Evolutionary conservation across 2,888 invertebrate genomes (phyloP), one percentile per base, ranked within the genome.

Genomic region (Trichopoda pennipes): DNA sequence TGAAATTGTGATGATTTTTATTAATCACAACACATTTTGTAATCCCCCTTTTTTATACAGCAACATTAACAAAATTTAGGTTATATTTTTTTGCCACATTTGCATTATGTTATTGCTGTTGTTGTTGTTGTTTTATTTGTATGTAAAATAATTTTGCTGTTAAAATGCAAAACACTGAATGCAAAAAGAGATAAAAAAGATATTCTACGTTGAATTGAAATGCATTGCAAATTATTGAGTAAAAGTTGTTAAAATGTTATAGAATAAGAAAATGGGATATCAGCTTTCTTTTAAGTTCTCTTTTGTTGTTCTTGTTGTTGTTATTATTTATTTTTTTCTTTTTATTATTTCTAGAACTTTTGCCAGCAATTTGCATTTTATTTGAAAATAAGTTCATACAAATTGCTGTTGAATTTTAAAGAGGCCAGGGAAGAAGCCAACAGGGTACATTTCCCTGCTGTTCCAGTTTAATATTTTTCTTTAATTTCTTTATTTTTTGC

Each of bases 201-300:
- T 77, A 28, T 76, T 69, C 12, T 55, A 77, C 70, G 38, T 53
- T 55, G 35, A 70, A n/a, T 69, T 21, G 58, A 64, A 74, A 32
- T 70, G 70, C 61, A 70, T 72, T 38, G 32, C 66, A 66, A 64
- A 60, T 78, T 72, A 77, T 55, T 66, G 44, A 19, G n/a, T 56
- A 63, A 17, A 58, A 60, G 16, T 58, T 63, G 14, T 38, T 38
- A 42, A 44, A 44, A 44, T 16, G 14, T 44, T 44, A 44, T 14
- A n/a, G 23, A 53, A 44, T 55, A 64, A 55, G 35, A 63, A 47
- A 51, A 23, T 47, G 14, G 28, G 23, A 12, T 56, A 49, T 70
- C 55, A 63, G 56, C 47, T 68, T 75, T 44, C n/a, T 17, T 60
- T 68, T n/a, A 6, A 49, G 23, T n/a, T 55, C 9, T 28, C 66